phyloP scores from a whole-genome alignment of 2,888 invertebrate genomes.

The Halictus ligatus region DNA sequence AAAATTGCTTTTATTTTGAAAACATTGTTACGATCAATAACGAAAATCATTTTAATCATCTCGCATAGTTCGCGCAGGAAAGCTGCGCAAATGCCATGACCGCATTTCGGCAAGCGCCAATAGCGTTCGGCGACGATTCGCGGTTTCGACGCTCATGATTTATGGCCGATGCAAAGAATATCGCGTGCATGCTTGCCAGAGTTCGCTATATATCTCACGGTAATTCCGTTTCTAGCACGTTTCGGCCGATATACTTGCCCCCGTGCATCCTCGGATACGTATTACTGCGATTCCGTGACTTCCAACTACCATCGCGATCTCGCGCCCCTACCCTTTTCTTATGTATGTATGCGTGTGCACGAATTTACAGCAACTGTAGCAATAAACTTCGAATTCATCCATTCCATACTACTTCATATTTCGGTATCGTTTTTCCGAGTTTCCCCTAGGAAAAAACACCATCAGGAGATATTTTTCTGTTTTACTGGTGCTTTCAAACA shows the following conservation, averaged over 20 bases:
- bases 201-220: conserved; percentile 40
- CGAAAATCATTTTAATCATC: not conserved
- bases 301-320: not conserved
- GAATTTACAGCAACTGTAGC: not conserved
- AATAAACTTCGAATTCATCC: not conserved
- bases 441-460: not conserved
- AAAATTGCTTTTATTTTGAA: not conserved
- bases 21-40: not conserved
- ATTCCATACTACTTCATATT: not conserved
- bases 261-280: conserved; percentile 27
- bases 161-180: conserved; percentile 36
- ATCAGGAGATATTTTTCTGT: not conserved
- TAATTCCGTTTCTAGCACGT: conserved; percentile 51
- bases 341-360: not conserved
- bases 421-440: not conserved
- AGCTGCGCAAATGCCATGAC: not conserved
- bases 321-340: not conserved
- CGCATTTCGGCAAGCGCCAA: not conserved
- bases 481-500: not conserved
- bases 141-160: conserved; percentile 46
- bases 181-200: conserved; percentile 37
- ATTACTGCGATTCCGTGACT: conserved; percentile 52
- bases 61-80: not conserved
- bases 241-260: conserved; percentile 36
- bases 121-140: conserved; percentile 12